Conservation (phyloP, 2,113 vertebrate species). For the Phrynosoma platyrhinos region DNA sequence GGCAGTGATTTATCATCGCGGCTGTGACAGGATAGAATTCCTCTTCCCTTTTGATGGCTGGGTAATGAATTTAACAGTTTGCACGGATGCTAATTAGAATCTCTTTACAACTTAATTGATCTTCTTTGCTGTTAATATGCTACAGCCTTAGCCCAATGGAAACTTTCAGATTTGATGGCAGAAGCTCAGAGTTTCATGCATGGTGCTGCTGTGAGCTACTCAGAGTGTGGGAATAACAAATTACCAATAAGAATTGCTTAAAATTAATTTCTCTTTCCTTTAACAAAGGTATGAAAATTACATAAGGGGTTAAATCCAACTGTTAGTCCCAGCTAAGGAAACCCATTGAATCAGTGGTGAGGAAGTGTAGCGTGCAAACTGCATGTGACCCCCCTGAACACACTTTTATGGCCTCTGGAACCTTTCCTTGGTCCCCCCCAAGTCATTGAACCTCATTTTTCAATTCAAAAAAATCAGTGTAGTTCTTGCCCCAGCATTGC, state of each 20-base stretch:
- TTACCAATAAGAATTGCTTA: neutral
- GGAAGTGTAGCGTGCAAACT: too few species aligned
- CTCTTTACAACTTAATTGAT: conserved; percentile 35
- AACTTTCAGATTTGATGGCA: neutral
- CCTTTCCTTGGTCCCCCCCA: too few species aligned
- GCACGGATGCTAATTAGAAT: conserved; percentile 43
- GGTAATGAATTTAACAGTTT: conserved; percentile 41
- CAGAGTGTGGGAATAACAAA: neutral
- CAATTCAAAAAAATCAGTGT: too few species aligned
- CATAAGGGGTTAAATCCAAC: neutral
- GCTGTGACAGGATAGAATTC: conserved; percentile 43
- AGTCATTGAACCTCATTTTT: too few species aligned
- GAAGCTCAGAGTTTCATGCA: neutral
- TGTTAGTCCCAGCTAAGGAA: too few species aligned
- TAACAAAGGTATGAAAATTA: neutral
- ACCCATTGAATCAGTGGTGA: too few species aligned
- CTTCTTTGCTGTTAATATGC: neutral
- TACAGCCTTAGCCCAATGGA: neutral
- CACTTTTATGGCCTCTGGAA: too few species aligned
- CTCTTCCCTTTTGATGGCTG: conserved; percentile 32
- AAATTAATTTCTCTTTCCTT: neutral
- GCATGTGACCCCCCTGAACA: too few species aligned
- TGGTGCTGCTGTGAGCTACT: neutral
- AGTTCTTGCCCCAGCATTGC: too few species aligned
- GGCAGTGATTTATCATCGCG: conserved; percentile 46